Evolutionary conservation across 2,113 vertebrate species (phyloP).

Genomic region (Ctenodactylus gundi): DNA sequence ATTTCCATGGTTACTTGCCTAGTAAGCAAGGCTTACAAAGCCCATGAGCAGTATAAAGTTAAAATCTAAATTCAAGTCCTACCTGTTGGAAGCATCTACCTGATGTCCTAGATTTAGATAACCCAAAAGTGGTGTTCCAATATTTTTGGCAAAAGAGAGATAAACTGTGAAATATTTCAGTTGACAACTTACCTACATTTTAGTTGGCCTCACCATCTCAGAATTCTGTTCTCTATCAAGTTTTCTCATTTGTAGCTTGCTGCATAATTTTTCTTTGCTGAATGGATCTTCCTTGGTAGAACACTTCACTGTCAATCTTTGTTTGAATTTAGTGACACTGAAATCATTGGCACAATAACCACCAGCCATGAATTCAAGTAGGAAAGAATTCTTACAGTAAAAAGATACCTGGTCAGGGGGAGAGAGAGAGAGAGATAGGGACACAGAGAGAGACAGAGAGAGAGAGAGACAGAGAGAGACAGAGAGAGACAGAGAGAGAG

Average conservation of each 20-base stretch:
- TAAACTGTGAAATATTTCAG: conserved; percentile 46
- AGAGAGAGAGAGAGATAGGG: neutral
- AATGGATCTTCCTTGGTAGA: conserved; percentile 45
- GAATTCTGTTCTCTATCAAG: conserved; percentile 21
- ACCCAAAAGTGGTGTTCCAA: neutral
- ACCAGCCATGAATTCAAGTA: conserved; percentile 15
- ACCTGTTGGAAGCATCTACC: neutral
- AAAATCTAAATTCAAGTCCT: conserved; percentile 29
- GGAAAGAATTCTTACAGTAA: conserved; percentile 8
- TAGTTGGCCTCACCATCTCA: neutral
- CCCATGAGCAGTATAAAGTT: neutral
- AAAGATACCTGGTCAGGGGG: neutral
- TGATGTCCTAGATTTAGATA: conserved; percentile 14
- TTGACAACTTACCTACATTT: conserved; percentile 35
- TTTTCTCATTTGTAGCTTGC: conserved; percentile 49
- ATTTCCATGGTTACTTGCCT: conserved; percentile 44
- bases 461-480: neutral
- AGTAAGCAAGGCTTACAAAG: conserved; percentile 31
- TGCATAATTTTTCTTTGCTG: conserved; percentile 45
- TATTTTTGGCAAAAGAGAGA: conserved; percentile 47
- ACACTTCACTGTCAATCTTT: conserved; percentile 41
- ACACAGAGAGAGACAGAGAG: too few relatives aligned
- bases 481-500: neutral
- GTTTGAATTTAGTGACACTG: conserved; percentile 38
- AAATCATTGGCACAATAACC: conserved; percentile 36